Percentiles rank a stretch among this genome's conserved stretches.
These are phyloP conservation scores for Tenthredo notha DNA, from an alignment of 2,888 invertebrate genomes.

Conservation along the genomic window DNA sequence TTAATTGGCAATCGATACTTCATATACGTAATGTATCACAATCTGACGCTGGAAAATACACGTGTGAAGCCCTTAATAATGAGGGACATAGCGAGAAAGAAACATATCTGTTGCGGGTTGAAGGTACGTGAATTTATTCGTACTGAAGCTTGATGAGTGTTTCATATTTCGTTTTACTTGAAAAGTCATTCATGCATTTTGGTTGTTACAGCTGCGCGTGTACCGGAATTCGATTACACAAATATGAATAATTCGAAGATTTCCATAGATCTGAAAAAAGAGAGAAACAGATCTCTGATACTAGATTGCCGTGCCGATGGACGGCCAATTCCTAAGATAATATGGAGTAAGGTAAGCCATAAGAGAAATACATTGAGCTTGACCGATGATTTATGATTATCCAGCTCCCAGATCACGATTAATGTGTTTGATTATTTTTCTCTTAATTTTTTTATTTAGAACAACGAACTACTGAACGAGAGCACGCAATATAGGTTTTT, in stretches of 20 bases:
- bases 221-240: constrained; percentile 76
- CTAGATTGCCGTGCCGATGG: constrained; percentile 68
- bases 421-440: too few relatives aligned
- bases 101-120: constrained; percentile 70
- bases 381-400: not conserved
- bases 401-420: not conserved
- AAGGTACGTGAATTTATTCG: constrained; percentile 70
- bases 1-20: constrained; percentile 74
- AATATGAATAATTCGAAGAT: constrained; percentile 79
- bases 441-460: constrained; percentile 68
- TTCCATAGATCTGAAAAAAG: constrained; percentile 71
- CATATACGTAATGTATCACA: constrained; percentile 70
- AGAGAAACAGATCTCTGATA: constrained; percentile 63
- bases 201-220: constrained; percentile 76
- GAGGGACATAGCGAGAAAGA: constrained; percentile 53
- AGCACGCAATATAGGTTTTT: constrained; percentile 72
- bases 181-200: constrained; percentile 32
- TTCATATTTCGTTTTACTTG: constrained; percentile 57
- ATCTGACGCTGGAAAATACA: constrained; percentile 68
- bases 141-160: constrained; percentile 50
- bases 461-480: constrained; percentile 58
- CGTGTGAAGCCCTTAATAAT: constrained; percentile 65
- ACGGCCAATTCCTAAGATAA: constrained; percentile 76
- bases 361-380: not conserved
- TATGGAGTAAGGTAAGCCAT: constrained; percentile 86